A percentile compares a stretch with the other conserved stretches of the same genome.
Conservation (phyloP, 2,888 invertebrate species). For the Euzetes globulus region DNA sequence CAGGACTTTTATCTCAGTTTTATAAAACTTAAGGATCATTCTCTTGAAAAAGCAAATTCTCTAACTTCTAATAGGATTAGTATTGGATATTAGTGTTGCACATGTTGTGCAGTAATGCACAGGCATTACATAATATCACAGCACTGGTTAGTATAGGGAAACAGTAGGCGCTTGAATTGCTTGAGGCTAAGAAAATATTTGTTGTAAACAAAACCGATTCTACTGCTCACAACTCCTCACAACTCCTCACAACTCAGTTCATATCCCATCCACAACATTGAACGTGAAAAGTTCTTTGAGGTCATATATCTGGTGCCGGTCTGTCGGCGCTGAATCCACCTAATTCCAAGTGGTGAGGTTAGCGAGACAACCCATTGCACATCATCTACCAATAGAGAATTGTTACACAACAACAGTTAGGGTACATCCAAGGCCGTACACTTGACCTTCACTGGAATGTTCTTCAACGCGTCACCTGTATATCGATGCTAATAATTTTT, state of each 20-base stretch:
- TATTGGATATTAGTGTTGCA: not conserved
- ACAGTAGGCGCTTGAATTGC: conserved; percentile 16
- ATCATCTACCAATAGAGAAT: conserved; percentile 12
- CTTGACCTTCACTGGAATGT: conserved; percentile 25
- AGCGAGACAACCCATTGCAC: conserved; percentile 10
- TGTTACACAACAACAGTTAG: conserved; percentile 25
- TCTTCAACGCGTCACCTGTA: conserved; percentile 18
- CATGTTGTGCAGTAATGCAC: not conserved
- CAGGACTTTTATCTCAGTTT: not conserved
- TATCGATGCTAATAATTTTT: conserved; percentile 14
- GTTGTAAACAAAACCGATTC: conserved; percentile 21
- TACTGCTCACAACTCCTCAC: not conserved
- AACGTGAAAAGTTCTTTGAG: conserved; percentile 27
- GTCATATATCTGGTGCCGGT: conserved; percentile 28
- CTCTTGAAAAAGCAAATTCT: not conserved
- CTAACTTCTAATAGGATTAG: not conserved
- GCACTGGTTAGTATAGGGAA: not conserved
- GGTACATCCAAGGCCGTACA: conserved; percentile 8
- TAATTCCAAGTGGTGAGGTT: conserved; percentile 12
- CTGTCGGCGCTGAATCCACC: conserved; percentile 16
- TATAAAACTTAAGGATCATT: not conserved
- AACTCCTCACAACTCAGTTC: conserved; percentile 1
- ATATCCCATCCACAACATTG: not conserved
- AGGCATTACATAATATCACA: conserved; percentile 3
- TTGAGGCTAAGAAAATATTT: conserved; percentile 19